A percentile compares a stretch with the other conserved stretches of the same genome.
Evolutionary conservation across 2,797 vertebrate genomes (phyloP).

Genomic region (Helicolenus hilgendorfi): DNA sequence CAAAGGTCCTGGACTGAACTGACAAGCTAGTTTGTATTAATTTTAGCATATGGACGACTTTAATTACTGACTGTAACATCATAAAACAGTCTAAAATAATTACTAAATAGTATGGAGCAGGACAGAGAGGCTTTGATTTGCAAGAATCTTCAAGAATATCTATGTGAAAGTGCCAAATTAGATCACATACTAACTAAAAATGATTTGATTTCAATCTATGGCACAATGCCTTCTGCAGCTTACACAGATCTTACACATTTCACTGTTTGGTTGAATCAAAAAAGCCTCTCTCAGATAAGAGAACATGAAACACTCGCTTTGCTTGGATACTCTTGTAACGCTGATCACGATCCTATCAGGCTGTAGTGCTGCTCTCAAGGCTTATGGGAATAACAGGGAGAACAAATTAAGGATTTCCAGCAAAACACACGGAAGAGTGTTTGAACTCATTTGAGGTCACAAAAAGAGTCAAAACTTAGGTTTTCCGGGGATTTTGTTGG

Average conservation of each 20-base stretch:
- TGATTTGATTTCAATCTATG: not conserved
- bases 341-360: slow-evolving; percentile 22
- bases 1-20: not conserved
- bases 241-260: slow-evolving; percentile 4
- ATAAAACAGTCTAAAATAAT: not conserved
- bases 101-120: not conserved
- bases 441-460: slow-evolving; percentile 10
- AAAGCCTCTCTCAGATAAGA: slow-evolving; percentile 34
- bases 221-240: not conserved
- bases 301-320: not conserved
- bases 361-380: not conserved
- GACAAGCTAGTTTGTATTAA: not conserved
- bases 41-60: not conserved
- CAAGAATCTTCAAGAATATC: not conserved
- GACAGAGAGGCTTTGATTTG: not conserved
- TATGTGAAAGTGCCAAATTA: not conserved
- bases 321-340: slow-evolving; percentile 19
- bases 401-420: slow-evolving; percentile 32
- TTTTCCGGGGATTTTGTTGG: not conserved
- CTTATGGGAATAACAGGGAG: slow-evolving; percentile 20
- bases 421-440: not conserved
- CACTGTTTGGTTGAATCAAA: slow-evolving; percentile 20
- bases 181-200: not conserved
- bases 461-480: not conserved
- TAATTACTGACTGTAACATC: not conserved